A percentile compares a stretch with the other conserved stretches of the same genome.
Conservation (phyloP, 2,113 vertebrate species). For the Nansenia antarctica region DNA sequence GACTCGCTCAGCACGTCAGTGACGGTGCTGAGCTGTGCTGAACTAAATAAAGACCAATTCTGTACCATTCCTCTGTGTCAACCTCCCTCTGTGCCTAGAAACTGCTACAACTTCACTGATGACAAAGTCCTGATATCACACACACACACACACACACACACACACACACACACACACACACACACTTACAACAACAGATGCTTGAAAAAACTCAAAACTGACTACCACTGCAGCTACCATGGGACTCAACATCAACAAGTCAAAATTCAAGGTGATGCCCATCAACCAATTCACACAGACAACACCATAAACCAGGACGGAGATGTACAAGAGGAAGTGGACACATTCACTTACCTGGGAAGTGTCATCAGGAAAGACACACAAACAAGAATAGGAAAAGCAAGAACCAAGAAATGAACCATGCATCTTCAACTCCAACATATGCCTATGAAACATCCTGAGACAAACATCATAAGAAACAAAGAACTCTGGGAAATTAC, state of each 20-base stretch:
- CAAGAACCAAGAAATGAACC: too few species aligned
- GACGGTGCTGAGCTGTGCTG: too few species aligned
- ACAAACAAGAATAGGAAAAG: background rate
- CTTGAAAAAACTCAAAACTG: background rate
- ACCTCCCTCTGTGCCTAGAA: too few species aligned
- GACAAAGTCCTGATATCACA: too few species aligned
- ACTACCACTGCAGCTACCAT: background rate
- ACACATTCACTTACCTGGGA: slow-evolving; percentile 1
- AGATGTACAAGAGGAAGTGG: background rate
- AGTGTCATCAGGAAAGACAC: background rate
- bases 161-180: too few species aligned
- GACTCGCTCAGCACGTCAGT: too few species aligned
- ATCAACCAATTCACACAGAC: background rate
- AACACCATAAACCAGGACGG: background rate
- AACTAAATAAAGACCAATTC: too few species aligned
- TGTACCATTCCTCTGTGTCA: too few species aligned
- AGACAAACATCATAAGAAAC: background rate
- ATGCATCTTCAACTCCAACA: too few species aligned
- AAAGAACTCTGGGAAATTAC: background rate
- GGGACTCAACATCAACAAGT: background rate
- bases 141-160: too few species aligned
- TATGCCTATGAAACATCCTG: too few species aligned
- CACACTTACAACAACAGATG: background rate
- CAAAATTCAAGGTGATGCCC: background rate
- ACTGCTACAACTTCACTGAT: too few species aligned